Evolutionary conservation across 2,113 vertebrate species (phyloP).

Genomic region (Patagioenas fasciata): DNA sequence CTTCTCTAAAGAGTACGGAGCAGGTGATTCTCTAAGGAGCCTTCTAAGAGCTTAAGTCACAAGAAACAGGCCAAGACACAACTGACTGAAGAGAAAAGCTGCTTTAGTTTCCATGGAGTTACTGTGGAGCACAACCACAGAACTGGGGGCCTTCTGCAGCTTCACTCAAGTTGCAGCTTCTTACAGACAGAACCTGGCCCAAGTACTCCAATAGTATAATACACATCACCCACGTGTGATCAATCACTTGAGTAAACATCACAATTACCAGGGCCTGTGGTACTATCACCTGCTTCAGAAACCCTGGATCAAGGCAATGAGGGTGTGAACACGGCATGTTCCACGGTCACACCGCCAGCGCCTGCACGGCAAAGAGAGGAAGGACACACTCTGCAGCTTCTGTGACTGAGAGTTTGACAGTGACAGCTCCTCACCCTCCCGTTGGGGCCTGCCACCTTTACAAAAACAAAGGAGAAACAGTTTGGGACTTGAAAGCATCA

Average conservation of each 20-base stretch:
- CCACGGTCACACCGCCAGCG: background rate
- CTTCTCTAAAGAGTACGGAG: background rate
- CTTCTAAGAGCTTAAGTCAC: background rate
- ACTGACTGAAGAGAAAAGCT: background rate
- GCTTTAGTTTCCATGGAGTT: background rate
- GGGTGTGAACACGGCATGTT: background rate
- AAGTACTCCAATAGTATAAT: background rate
- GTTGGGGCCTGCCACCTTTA: background rate
- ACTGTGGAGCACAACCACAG: background rate
- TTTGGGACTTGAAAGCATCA: background rate
- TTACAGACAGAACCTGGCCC: background rate
- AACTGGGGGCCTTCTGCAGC: background rate
- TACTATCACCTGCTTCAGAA: background rate
- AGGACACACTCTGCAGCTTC: background rate
- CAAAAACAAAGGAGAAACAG: background rate
- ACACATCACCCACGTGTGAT: accelerated
- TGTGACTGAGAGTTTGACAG: background rate
- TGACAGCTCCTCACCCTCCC: background rate
- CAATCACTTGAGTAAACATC: accelerated
- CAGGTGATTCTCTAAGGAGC: background rate
- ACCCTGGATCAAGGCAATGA: background rate
- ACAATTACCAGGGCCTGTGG: background rate
- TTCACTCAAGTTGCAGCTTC: background rate
- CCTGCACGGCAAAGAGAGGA: background rate
- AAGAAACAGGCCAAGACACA: background rate